Evolutionary conservation across 2,797 vertebrate genomes (phyloP).

Genomic region (Ceryle rudis): DNA sequence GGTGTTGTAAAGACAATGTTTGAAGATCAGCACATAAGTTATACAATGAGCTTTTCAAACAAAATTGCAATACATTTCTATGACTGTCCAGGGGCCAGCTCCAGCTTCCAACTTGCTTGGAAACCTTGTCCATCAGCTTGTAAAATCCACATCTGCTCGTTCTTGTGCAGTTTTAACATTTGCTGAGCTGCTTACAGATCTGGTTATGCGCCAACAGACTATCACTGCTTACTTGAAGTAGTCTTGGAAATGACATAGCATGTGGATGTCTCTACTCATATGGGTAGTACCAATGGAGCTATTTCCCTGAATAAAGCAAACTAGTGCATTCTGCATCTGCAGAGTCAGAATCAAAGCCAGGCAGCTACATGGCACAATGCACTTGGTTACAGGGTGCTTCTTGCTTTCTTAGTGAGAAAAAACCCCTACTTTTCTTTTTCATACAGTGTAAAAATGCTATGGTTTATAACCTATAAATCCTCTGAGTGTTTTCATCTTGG

Average conservation of each 20-base stretch:
- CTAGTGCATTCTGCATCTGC: not conserved
- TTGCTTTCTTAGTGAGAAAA: not conserved
- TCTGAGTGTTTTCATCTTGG: not conserved
- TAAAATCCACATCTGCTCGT: not conserved
- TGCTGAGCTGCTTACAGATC: not conserved
- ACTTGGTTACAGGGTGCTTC: not conserved
- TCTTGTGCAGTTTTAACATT: not conserved
- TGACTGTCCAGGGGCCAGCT: not conserved
- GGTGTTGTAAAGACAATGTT: not conserved
- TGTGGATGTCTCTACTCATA: not conserved
- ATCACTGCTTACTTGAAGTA: not conserved
- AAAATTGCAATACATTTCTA: not conserved
- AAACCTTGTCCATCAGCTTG: not conserved
- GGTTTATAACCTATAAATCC: not conserved
- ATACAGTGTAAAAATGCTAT: not conserved
- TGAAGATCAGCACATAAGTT: not conserved
- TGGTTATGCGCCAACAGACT: not conserved
- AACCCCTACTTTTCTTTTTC: rapidly evolving
- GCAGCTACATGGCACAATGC: not conserved
- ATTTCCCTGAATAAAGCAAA: not conserved
- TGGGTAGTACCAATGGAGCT: not conserved
- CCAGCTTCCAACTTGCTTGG: not conserved
- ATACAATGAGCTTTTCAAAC: not conserved
- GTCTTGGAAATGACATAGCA: not conserved
- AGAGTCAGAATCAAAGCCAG: not conserved